phyloP scores from a whole-genome alignment of 2,797 vertebrate genomes.

The Eospalax fontanierii region DNA sequence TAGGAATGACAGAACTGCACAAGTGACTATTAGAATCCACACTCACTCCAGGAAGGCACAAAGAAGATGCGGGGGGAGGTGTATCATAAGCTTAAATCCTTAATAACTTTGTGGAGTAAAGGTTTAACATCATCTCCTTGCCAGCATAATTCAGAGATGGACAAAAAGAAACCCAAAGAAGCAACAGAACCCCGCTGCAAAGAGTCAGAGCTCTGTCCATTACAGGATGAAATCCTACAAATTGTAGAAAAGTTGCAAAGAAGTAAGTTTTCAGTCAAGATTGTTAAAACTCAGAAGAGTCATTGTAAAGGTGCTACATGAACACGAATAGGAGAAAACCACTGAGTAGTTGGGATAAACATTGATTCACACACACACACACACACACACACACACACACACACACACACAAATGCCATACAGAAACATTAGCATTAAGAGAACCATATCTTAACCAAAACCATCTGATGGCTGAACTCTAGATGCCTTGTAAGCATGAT shows the following conservation, averaged over 20 bases:
- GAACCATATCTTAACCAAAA: constrained; percentile 74
- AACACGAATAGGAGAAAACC: constrained; percentile 39
- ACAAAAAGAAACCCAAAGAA: constrained; percentile 27
- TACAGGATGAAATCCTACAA: constrained; percentile 46
- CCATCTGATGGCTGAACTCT: constrained; percentile 71
- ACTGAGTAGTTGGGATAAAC: background rate
- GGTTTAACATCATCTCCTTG: constrained; percentile 31
- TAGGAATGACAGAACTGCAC: background rate
- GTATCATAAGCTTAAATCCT: constrained; percentile 61
- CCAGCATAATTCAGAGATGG: background rate
- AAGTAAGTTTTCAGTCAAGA: constrained; percentile 47
- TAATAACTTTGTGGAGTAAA: constrained; percentile 42
- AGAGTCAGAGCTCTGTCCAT: background rate
- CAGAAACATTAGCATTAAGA: constrained; percentile 45
- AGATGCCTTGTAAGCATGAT: constrained; percentile 55
- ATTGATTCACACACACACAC: background rate
- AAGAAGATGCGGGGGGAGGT: too few relatives aligned
- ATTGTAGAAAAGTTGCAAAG: constrained; percentile 26
- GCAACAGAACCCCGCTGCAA: background rate
- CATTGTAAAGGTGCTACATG: background rate
- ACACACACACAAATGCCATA: constrained; percentile 54
- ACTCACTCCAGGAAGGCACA: constrained; percentile 28
- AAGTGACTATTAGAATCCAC: constrained; percentile 16
- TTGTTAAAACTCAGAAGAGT: constrained; percentile 48
- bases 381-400: too few relatives aligned